Evolutionary conservation across 2,113 vertebrate species (phyloP), one percentile per base, ranked within the genome.

Genomic region (Plotosus lineatus): DNA sequence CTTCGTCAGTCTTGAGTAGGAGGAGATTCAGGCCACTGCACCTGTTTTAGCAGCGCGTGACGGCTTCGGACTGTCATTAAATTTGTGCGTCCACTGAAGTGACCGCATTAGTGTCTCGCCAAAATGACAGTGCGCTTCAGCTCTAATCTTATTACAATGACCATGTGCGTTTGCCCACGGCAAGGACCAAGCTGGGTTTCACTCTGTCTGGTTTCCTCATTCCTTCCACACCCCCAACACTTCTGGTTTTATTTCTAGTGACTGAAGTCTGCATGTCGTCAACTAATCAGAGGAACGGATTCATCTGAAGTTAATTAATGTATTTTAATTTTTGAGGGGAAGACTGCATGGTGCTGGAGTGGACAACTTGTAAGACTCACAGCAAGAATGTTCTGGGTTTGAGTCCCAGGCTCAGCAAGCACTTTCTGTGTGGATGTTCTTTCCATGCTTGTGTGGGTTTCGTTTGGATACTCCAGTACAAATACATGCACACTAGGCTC

Each of bases 51-150:
- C 75, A 76, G 75, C 44, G 1, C 44, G n/a, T n/a, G 26, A 21
- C 46, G 21, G 46, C 60, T 83, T 82, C 87, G 88, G 83, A 82
- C 89, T 87, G 81, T 83, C 80, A 85, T 89, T 86, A 83, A 58
- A 88, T 87, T 86, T 88, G 81, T 78, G 77, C 77, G 51, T 50
- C 77, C 72, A 46, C 82, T 31, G 4, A 73, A 72, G 56, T 82
- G 76, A 84, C 75, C 86, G 77, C 78, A 85, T 89, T 85, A 83
- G 83, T 63, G 44, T 69, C 86, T 82, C 90, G 79, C 84, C 84
- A 84, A 89, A 89, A 86, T 86, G 91, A 93, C 90, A 88, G 89
- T 85, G 60, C 86, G 89, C 88, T 89, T 91, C 88, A 89, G 31
- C 77, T 91, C 82, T 86, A 85, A 91, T 92, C 80, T 85, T 63